Percentiles rank a stretch among this genome's conserved stretches.
phyloP scores from a whole-genome alignment of 2,888 invertebrate genomes.

The Magallana nippona region DNA sequence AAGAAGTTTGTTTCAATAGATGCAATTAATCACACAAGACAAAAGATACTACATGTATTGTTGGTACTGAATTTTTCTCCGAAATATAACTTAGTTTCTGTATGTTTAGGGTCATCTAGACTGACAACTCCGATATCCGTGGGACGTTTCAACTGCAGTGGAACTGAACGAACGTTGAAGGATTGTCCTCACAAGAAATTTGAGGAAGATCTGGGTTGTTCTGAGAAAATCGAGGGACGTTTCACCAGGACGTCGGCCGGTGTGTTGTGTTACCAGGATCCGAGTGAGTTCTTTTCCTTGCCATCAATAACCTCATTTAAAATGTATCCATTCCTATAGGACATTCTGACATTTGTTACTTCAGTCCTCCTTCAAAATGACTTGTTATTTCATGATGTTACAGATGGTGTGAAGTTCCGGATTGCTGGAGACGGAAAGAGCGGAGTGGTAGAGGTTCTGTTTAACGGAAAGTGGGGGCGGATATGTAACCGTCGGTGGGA shows the following conservation, averaged over 20 bases:
- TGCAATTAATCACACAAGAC: not conserved
- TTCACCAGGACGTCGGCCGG: constrained; percentile 63
- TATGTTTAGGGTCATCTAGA: constrained; percentile 44
- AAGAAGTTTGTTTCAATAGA: not conserved
- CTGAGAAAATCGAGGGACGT: constrained; percentile 52
- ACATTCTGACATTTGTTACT: too few species aligned
- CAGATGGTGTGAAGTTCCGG: constrained; percentile 63
- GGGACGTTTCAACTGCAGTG: constrained; percentile 65
- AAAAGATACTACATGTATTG: not conserved
- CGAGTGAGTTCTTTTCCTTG: constrained; percentile 51
- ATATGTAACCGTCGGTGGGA: constrained; percentile 65
- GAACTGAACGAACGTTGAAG: constrained; percentile 54
- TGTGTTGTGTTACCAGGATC: constrained; percentile 65
- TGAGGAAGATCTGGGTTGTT: constrained; percentile 62
- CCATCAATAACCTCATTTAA: not conserved
- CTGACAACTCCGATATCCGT: constrained; percentile 62
- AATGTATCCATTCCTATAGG: not conserved
- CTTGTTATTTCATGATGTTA: constrained; percentile 9
- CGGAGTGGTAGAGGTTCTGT: constrained; percentile 63
- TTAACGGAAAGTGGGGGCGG: constrained; percentile 65
- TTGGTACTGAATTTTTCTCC: not conserved
- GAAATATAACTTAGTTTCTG: not conserved
- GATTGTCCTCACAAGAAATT: constrained; percentile 63
- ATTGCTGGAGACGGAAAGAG: constrained; percentile 52
- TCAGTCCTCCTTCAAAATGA: not conserved